These are phyloP conservation scores for Rhagium mordax DNA, from an alignment of 2,888 invertebrate species.

Conservation along the genomic window DNA sequence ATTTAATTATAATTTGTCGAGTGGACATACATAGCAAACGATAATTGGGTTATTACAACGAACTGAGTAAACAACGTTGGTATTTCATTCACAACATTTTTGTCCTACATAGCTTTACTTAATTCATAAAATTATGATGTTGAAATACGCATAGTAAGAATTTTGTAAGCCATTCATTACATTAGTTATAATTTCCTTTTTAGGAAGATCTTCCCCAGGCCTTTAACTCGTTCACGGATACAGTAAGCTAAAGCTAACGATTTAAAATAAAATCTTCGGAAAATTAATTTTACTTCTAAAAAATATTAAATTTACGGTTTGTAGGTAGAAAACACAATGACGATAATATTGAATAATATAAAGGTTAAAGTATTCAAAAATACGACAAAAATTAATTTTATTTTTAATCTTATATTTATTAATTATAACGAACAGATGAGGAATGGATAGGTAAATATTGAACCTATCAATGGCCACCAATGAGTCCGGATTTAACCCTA, in stretches of 20 bases:
- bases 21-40: neutral
- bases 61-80: neutral
- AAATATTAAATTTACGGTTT: no score
- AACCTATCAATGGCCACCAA: no score
- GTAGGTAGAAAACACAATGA: no score
- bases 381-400: no score
- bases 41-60: neutral
- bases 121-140: neutral
- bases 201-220: neutral
- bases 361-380: no score
- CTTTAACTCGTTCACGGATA: neutral
- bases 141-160: neutral
- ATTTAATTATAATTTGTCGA: neutral
- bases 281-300: no score
- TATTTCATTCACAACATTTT: neutral
- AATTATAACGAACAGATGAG: no score
- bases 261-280: no score
- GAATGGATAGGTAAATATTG: no score
- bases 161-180: neutral
- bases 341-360: no score
- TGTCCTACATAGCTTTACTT: neutral
- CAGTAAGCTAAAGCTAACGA: neutral
- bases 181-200: neutral
- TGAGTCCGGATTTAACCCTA: no score
- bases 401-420: no score